phyloP scores from a whole-genome alignment of 2,888 invertebrate species.

The Apoderus coryli region DNA sequence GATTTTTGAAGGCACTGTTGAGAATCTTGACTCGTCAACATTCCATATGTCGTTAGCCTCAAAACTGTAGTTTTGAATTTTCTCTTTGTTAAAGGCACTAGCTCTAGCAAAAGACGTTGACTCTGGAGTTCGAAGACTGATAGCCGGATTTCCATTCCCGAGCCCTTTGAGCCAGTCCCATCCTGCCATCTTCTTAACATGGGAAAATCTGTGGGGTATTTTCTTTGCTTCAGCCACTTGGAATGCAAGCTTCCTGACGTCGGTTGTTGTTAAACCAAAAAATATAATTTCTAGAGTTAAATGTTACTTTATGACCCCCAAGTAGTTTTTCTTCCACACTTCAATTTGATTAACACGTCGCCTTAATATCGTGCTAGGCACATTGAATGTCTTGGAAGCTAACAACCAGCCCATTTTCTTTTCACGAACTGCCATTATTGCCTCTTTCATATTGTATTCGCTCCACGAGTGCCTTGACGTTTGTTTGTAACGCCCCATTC shows the following conservation, averaged over 20 bases:
- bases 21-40: conserved; percentile 28
- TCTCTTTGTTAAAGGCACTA: conserved; percentile 11
- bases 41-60: conserved; percentile 11
- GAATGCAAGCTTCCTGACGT: conserved; percentile 8
- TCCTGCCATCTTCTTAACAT: conserved; percentile 3
- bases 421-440: conserved; percentile 5
- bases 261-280: conserved; percentile 9
- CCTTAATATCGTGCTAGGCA: conserved; percentile 8
- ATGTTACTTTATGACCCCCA: conserved; percentile 11
- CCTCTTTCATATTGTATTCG: conserved; percentile 7
- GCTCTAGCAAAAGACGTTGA: conserved; percentile 10
- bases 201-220: conserved; percentile 5
- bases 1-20: conserved; percentile 27
- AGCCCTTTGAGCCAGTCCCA: conserved; percentile 7
- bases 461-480: conserved; percentile 10
- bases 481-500: conserved; percentile 8
- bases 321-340: conserved; percentile 9
- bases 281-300: conserved; percentile 9
- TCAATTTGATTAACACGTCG: conserved; percentile 7
- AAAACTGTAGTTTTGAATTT: conserved; percentile 11
- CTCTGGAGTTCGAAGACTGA: conserved; percentile 5
- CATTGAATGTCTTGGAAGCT: conserved; percentile 10
- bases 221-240: conserved; percentile 7
- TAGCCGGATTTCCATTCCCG: conserved; percentile 4
- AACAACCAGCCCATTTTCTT: conserved; percentile 8